Percentiles rank a stretch among this genome's conserved stretches.
These are phyloP conservation scores for Rhabdophis nuchalis DNA, from an alignment of 2,797 vertebrate genomes.

Conservation along the genomic window DNA sequence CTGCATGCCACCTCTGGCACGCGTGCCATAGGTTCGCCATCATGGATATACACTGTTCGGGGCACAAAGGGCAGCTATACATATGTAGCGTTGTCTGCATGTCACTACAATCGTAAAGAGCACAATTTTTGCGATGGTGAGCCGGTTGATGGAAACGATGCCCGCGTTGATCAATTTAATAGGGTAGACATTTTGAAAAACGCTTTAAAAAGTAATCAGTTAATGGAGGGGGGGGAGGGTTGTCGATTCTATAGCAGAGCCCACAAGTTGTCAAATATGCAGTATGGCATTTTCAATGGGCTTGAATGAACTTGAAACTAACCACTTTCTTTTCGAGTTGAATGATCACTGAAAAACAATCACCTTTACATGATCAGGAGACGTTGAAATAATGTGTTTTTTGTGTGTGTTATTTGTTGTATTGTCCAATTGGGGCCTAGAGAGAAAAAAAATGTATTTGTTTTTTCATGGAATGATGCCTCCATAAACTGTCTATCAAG, in stretches of 20 bases:
- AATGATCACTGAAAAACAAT: not conserved
- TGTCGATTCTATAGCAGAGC: not conserved
- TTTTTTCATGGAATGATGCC: not conserved
- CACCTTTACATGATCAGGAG: not conserved
- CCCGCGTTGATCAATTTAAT: not conserved
- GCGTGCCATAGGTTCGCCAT: no score
- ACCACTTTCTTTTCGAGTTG: not conserved
- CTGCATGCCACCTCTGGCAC: no score
- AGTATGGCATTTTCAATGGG: not conserved
- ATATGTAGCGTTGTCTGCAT: no score
- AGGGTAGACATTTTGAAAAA: not conserved
- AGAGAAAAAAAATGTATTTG: not conserved
- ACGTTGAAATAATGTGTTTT: not conserved
- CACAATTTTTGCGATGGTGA: not conserved
- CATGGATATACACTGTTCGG: not conserved
- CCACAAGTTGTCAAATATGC: not conserved
- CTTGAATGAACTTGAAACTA: not conserved
- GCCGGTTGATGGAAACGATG: not conserved
- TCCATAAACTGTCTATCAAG: not conserved
- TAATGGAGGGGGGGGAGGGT: no score
- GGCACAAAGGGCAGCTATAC: no score
- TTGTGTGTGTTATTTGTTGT: not conserved
- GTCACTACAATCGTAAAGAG: not conserved
- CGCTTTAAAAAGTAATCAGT: not conserved
- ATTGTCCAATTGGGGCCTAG: not conserved